Evolutionary conservation across 2,888 invertebrate genomes (phyloP).

Genomic region (Lasiommata megera): DNA sequence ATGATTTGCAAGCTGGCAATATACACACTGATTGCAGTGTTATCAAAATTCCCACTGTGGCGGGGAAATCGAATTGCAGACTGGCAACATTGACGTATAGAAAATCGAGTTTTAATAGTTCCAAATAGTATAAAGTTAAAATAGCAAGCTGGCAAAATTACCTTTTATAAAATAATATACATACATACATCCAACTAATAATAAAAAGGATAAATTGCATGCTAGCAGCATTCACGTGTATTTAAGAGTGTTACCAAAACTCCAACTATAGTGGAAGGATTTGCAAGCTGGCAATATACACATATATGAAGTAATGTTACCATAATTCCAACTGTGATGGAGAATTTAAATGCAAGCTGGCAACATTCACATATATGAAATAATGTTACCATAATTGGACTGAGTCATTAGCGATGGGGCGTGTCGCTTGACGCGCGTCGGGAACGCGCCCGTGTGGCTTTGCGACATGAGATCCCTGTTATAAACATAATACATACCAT

Average conservation of each 20-base stretch:
- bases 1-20: not conserved
- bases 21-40: not conserved
- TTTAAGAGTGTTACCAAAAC: not conserved
- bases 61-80: no score
- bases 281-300: not conserved
- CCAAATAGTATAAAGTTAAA: not conserved
- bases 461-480: slow-evolving; percentile 75
- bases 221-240: not conserved
- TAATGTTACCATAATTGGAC: slow-evolving; percentile 70
- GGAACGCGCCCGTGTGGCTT: slow-evolving; percentile 72
- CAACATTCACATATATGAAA: slow-evolving; percentile 23
- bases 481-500: slow-evolving; percentile 21
- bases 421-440: slow-evolving; percentile 56
- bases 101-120: no score
- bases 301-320: not conserved
- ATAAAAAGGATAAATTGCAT: no score
- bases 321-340: not conserved
- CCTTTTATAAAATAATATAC: not conserved
- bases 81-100: no score
- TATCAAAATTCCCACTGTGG: not conserved
- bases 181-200: no score
- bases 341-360: slow-evolving; percentile 19
- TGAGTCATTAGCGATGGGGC: slow-evolving; percentile 66
- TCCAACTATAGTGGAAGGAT: not conserved
- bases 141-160: not conserved